Percentiles rank a stretch among this genome's conserved stretches.
Conservation (phyloP, 2,888 invertebrate species). For the Rhagophthalmus giganteus region DNA sequence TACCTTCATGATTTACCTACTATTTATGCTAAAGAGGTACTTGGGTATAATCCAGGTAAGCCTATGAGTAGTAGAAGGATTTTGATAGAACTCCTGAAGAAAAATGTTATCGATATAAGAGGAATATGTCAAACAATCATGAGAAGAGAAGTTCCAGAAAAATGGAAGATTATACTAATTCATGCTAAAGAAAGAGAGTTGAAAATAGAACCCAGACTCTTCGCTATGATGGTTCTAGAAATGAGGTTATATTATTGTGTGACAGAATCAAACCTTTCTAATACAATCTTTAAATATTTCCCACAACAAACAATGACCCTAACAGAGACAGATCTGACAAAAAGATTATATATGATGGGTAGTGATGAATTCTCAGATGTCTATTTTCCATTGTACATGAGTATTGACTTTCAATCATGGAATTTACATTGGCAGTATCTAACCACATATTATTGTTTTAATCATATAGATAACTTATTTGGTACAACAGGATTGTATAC, state of each 20-base stretch:
- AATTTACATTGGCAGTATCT: neutral
- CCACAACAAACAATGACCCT: slow-evolving; percentile 1
- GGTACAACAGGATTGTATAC: neutral
- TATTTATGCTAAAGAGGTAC: slow-evolving; percentile 1
- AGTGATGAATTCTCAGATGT: neutral
- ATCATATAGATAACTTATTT: neutral
- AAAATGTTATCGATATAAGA: neutral
- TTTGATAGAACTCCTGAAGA: neutral
- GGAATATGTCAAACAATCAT: neutral
- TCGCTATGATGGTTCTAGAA: slow-evolving; percentile 1
- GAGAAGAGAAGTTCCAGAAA: neutral
- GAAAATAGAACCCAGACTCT: neutral
- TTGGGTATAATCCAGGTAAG: slow-evolving; percentile 1
- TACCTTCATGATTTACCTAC: slow-evolving; percentile 1
- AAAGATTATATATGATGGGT: neutral
- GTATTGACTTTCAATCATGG: neutral
- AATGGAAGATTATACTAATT: neutral
- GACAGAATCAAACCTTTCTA: neutral
- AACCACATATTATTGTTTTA: neutral
- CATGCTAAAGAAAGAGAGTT: neutral
- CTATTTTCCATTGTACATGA: neutral
- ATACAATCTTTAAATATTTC: slow-evolving; percentile 1
- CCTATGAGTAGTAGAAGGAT: slow-evolving; percentile 2
- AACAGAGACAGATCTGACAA: neutral
- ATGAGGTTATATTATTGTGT: neutral